Conservation (phyloP, 2,888 invertebrate species). For the Xanthia togata region DNA sequence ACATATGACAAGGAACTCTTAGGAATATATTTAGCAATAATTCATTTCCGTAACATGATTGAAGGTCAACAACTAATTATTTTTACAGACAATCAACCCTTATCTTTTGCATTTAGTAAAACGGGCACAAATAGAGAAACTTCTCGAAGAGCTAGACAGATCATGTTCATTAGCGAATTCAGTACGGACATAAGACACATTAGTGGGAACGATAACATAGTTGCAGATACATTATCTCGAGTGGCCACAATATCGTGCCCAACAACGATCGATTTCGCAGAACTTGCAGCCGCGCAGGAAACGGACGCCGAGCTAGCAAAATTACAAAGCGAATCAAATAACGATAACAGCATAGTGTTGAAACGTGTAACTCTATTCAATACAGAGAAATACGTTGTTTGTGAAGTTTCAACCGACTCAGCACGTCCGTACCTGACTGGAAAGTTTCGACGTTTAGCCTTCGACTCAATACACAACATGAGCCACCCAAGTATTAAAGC, state of each 20-base stretch:
- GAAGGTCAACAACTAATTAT: slow-evolving; percentile 1
- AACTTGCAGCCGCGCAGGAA: too few relatives aligned
- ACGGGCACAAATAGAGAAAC: background rate
- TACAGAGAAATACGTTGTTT: background rate
- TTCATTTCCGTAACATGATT: background rate
- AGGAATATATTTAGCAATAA: background rate
- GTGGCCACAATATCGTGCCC: too few relatives aligned
- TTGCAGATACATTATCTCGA: slow-evolving; percentile 3
- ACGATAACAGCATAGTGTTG: too few relatives aligned
- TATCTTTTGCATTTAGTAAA: slow-evolving; percentile 3
- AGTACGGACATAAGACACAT: slow-evolving; percentile 6
- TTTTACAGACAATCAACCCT: background rate
- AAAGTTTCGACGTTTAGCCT: background rate
- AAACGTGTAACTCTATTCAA: background rate
- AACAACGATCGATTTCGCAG: too few relatives aligned
- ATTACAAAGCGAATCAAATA: too few relatives aligned
- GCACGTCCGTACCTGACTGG: background rate
- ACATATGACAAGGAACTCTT: slow-evolving; percentile 3
- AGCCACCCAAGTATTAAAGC: background rate
- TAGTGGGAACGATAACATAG: background rate
- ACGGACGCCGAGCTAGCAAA: too few relatives aligned
- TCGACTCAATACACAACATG: background rate
- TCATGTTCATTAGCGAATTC: slow-evolving; percentile 6
- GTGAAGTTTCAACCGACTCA: background rate
- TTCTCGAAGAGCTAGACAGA: background rate